Conservation (phyloP, 1,140 invertebrate genomes). For the Chymomyza costata region DNA sequence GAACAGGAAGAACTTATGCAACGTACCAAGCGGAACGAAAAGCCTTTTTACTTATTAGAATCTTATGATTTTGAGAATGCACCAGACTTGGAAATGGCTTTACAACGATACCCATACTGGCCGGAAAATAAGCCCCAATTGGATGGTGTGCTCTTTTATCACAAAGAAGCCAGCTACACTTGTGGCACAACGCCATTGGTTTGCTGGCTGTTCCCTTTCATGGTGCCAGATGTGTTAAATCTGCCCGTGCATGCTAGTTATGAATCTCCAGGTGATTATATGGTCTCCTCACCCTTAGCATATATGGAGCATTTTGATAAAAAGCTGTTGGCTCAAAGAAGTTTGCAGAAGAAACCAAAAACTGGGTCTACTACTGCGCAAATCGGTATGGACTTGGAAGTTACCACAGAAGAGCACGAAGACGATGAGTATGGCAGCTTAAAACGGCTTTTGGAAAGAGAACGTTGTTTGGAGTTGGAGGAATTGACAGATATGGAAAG, state of each 20-base stretch:
- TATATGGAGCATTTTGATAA: conserved; percentile 77
- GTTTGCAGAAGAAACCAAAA: conserved; percentile 4
- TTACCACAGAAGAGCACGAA: no score
- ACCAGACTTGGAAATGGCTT: conserved; percentile 21
- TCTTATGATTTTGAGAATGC: conserved; percentile 53
- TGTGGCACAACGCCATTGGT: conserved; percentile 88
- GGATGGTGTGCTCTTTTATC: conserved; percentile 90
- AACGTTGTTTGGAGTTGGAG: neutral
- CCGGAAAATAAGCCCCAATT: conserved; percentile 75
- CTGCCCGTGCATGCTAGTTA: conserved; percentile 76
- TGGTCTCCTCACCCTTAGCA: conserved; percentile 72
- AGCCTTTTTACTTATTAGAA: conserved; percentile 37
- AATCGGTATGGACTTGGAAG: no score
- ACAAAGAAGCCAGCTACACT: conserved; percentile 85
- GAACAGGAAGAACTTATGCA: conserved; percentile 27
- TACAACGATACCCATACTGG: conserved; percentile 57
- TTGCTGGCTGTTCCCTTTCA: conserved; percentile 91
- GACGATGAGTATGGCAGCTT: no score
- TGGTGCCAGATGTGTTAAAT: conserved; percentile 86
- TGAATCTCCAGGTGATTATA: conserved; percentile 75
- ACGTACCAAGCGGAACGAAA: conserved; percentile 37
- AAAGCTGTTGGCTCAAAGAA: conserved; percentile 24
- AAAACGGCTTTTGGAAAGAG: no score
- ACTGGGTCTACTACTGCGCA: no score
- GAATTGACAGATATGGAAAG: no score